A percentile compares a stretch with the other conserved stretches of the same genome.
Evolutionary conservation across 2,888 invertebrate genomes (phyloP).

Genomic region (Campaea margaritaria): DNA sequence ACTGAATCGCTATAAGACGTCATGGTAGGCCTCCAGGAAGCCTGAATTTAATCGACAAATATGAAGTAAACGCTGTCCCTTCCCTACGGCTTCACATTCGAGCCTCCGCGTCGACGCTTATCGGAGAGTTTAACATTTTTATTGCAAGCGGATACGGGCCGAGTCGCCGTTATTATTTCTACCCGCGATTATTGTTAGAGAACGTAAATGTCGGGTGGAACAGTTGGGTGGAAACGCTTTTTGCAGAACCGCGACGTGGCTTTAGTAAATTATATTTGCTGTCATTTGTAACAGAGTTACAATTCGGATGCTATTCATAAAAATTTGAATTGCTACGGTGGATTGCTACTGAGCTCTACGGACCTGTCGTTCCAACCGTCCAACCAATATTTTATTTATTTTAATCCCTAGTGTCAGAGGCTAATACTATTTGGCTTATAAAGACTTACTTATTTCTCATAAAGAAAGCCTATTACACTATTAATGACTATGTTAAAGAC

Average conservation of each 20-base stretch:
- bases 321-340: no score
- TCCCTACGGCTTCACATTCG: conserved; percentile 70
- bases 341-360: no score
- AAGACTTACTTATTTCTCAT: no score
- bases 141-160: conserved; percentile 83
- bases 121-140: conserved; percentile 84
- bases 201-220: conserved; percentile 50
- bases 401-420: no score
- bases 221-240: conserved; percentile 7
- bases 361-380: no score
- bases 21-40: no score
- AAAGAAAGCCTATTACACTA: no score
- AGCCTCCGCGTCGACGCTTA: conserved; percentile 80
- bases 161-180: conserved; percentile 82
- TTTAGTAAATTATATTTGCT: background rate
- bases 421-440: no score
- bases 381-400: no score
- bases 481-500: no score
- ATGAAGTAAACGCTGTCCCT: conserved; percentile 43
- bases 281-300: background rate
- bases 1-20: no score
- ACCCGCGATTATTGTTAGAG: conserved; percentile 83
- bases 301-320: background rate
- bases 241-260: conserved; percentile 18
- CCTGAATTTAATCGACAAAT: conserved; percentile 31